A percentile compares a stretch with the other conserved stretches of the same genome.
These are phyloP conservation scores for Orcinus orca DNA, from an alignment of 2,113 vertebrate species.

Conservation along the genomic window DNA sequence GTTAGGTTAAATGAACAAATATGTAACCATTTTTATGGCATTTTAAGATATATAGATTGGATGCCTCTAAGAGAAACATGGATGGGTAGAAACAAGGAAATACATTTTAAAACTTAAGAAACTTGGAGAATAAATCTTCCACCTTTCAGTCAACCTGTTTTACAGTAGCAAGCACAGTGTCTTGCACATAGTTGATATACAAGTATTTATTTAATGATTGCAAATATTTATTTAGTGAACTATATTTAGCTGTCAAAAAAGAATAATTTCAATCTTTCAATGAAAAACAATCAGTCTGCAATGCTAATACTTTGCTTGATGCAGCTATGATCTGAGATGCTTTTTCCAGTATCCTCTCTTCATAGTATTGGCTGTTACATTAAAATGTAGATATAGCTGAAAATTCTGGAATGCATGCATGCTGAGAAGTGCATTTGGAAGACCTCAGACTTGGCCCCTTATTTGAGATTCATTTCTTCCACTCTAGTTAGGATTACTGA, in stretches of 20 bases:
- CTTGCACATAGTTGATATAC: background rate
- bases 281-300: background rate
- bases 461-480: background rate
- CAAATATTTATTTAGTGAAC: conserved; percentile 2
- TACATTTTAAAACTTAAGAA: background rate
- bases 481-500: background rate
- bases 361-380: background rate
- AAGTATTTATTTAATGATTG: conserved; percentile 30
- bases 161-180: background rate
- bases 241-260: background rate
- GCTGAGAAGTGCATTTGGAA: background rate
- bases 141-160: background rate
- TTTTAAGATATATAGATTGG: background rate
- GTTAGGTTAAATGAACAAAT: conserved; percentile 7
- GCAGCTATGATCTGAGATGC: background rate
- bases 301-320: background rate
- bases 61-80: background rate
- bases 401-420: background rate
- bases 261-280: background rate
- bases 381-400: background rate
- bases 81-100: background rate
- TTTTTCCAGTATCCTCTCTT: background rate
- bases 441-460: background rate
- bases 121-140: background rate
- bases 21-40: background rate